Conservation (phyloP, 2,113 vertebrate species). For the Orientallactaga bullata region DNA sequence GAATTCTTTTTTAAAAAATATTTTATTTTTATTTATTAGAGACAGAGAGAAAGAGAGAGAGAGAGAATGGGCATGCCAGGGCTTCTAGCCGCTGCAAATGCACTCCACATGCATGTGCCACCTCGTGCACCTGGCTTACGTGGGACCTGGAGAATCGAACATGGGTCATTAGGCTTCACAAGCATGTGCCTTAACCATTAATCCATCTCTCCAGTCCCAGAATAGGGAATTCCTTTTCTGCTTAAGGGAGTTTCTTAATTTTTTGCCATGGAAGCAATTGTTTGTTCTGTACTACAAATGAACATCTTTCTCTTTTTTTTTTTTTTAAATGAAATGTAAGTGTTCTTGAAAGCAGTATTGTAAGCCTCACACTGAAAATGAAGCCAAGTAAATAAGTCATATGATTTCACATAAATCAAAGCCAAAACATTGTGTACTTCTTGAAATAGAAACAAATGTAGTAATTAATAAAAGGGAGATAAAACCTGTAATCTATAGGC, state of each 20-base stretch:
- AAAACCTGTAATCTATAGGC: background rate
- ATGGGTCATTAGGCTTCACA: too few species aligned
- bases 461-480: background rate
- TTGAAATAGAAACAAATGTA: background rate
- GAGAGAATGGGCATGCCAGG: too few species aligned
- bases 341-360: slow-evolving; percentile 23
- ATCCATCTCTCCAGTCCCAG: too few species aligned
- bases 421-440: background rate
- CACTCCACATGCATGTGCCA: too few species aligned
- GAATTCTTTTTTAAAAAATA: background rate
- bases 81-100: too few species aligned
- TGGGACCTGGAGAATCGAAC: too few species aligned
- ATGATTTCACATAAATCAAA: background rate
- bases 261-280: background rate
- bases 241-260: background rate
- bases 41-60: too few species aligned
- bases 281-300: background rate
- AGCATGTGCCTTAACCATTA: too few species aligned
- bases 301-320: background rate
- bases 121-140: too few species aligned
- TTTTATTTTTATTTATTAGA: too few species aligned
- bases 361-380: background rate
- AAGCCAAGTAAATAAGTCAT: background rate
- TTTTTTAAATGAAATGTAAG: background rate
- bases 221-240: background rate